Evolutionary conservation across 2,888 invertebrate genomes (phyloP).

Genomic region (Drosophila melanosoma): DNA sequence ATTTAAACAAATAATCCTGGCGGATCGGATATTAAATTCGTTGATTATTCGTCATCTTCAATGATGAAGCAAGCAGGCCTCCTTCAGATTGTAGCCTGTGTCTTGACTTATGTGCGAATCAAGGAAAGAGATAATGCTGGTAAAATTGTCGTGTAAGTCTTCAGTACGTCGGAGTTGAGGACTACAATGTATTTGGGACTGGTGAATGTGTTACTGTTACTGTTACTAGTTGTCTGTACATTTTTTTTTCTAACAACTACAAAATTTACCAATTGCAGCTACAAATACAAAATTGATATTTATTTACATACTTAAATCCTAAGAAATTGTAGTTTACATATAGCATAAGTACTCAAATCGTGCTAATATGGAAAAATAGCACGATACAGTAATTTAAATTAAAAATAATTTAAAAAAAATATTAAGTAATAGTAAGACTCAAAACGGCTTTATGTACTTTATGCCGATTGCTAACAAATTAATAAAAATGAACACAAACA

Average conservation of each 20-base stretch:
- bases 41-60: neutral
- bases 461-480: slow-evolving; percentile 13
- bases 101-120: neutral
- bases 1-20: neutral
- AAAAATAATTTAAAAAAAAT: slow-evolving; percentile 61
- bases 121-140: neutral
- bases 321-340: slow-evolving; percentile 3
- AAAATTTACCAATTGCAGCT: neutral
- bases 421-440: slow-evolving; percentile 19
- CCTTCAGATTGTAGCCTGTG: neutral
- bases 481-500: slow-evolving; percentile 33
- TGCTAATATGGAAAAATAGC: slow-evolving; percentile 63
- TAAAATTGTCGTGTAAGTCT: neutral
- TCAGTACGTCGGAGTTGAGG: neutral
- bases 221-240: neutral
- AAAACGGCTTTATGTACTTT: neutral
- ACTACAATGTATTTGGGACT: neutral
- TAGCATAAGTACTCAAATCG: slow-evolving; percentile 70
- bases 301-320: too few relatives aligned
- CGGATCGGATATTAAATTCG: neutral
- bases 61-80: neutral
- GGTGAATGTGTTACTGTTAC: neutral
- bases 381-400: slow-evolving; percentile 61
- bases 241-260: neutral
- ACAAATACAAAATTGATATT: too few relatives aligned